phyloP scores from a whole-genome alignment of 35 echinoderm and acorn worm genomes.

The Lytechinus variegatus region DNA sequence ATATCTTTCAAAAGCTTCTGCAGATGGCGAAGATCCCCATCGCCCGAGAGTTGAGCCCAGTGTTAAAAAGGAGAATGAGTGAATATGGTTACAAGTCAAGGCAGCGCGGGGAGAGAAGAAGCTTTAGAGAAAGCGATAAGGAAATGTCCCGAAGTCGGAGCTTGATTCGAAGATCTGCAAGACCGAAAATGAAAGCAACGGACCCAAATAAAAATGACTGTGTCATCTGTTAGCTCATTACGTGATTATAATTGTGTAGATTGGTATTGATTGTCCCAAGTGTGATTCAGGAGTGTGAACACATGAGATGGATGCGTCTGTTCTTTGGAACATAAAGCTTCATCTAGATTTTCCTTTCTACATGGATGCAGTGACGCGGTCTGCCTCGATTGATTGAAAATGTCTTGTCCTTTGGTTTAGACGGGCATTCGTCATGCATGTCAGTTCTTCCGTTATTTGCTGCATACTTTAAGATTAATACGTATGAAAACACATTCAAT shows the following conservation, averaged over 20 bases:
- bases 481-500: not conserved
- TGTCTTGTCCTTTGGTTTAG: not conserved
- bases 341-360: not conserved
- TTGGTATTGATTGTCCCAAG: not conserved
- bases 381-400: not conserved
- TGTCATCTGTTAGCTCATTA: conserved; percentile 71
- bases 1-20: conserved; percentile 95
- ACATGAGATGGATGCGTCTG: not conserved
- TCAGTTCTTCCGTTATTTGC: not conserved
- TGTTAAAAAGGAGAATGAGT: conserved; percentile 93
- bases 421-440: not conserved
- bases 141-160: conserved; percentile 90
- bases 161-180: conserved; percentile 81
- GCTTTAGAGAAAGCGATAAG: conserved; percentile 90
- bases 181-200: conserved; percentile 90
- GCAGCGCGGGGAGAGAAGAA: conserved; percentile 57
- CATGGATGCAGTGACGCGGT: not conserved
- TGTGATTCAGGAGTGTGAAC: not conserved
- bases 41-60: conserved; percentile 89
- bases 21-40: conserved; percentile 93
- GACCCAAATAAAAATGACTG: conserved; percentile 94
- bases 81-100: conserved; percentile 74
- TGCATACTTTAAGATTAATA: not conserved
- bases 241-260: not conserved
- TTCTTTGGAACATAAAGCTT: not conserved